Base-by-base conservation (phyloP, 2,113 vertebrate genomes). In the Oncorhynchus masou region DNA sequence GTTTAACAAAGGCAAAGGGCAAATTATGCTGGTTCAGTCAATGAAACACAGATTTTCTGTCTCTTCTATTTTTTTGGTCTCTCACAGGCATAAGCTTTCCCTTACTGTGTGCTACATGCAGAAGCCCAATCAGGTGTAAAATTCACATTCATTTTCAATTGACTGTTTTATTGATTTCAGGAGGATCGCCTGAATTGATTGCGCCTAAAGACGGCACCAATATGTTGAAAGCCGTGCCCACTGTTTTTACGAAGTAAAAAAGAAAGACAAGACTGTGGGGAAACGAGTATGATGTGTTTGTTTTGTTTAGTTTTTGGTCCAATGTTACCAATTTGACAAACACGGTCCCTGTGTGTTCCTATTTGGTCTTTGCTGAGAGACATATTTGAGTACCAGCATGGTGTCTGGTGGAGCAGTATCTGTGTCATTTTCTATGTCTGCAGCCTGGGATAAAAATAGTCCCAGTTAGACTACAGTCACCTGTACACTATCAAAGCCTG, bases 61-160 rank as follows among this genome's bases (percentile, higher is more conserved):
- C 68, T 77, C 34, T 15, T 74, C 29, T 51, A 27, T 20, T 78
- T 45, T 66, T 34, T 51, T 73, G 75, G 9, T 79, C 62, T 74
- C 73, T 78, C 72, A 87, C 80, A 83, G 79, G 77, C 62, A 73
- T 62, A 80, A 6, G 27, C 69, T 73, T 77, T 73, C 9, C 71
- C 70, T 79, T 69, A 84, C 27, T 13, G 9, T 12, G 0, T 45
- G 39, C 48, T 62, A 66, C 57, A 74, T 25, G 20, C 65, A 27
- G 49, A 74, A 54, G 51, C 57, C 68, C 34, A 71, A 77, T 83
- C 81, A 76, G 77, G 85, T 81, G 83, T 76, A 68, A 87, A 72
- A 76, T 71, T 59, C 78, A 76, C 74, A 71, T 83, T 89, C 75
- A 81, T 85, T 86, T 91, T 89, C 70, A 78, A 71, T 86, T 87